Percentiles rank a stretch among this genome's conserved stretches.
Conservation (phyloP, 2,888 invertebrate species). For the Cataglyphis cursor region DNA sequence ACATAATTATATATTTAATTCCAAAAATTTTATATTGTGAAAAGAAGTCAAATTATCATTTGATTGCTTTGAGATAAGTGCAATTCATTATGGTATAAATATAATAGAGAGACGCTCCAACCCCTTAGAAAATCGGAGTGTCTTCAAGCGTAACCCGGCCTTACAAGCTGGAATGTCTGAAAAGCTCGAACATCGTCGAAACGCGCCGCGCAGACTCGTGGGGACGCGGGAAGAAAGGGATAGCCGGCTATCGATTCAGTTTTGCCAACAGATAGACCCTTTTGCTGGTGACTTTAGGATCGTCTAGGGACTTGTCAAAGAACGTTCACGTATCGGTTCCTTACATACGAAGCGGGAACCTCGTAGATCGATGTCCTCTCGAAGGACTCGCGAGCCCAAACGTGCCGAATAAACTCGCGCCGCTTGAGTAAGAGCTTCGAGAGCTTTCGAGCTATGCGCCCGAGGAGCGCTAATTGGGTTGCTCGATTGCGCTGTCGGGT, state of each 20-base stretch:
- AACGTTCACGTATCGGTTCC: slow-evolving; percentile 11
- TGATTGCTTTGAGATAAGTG: not conserved
- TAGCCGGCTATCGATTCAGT: slow-evolving; percentile 83
- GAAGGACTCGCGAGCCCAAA: slow-evolving; percentile 38
- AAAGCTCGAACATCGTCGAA: slow-evolving; percentile 62
- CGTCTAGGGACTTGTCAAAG: slow-evolving; percentile 64
- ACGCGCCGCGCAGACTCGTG: slow-evolving; percentile 75
- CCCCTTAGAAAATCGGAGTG: not conserved
- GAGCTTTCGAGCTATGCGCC: slow-evolving; percentile 34
- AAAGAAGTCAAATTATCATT: not conserved
- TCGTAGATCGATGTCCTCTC: slow-evolving; percentile 40
- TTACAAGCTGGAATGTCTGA: slow-evolving; percentile 74
- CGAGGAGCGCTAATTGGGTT: slow-evolving; percentile 60
- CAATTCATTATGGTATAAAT: not conserved
- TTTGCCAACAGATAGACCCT: slow-evolving; percentile 79
- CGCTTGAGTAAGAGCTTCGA: slow-evolving; percentile 21
- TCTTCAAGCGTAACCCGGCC: slow-evolving; percentile 69
- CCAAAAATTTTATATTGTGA: not conserved
- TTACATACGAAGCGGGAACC: slow-evolving; percentile 22
- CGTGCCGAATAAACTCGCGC: slow-evolving; percentile 42
- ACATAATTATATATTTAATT: not conserved
- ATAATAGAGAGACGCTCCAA: too few species aligned
- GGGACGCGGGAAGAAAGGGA: slow-evolving; percentile 76
- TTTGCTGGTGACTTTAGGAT: slow-evolving; percentile 71
- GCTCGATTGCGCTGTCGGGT: slow-evolving; percentile 40